Evolutionary conservation across 1,140 invertebrate species (phyloP).

Genomic region (Lutraria rhynchaena): DNA sequence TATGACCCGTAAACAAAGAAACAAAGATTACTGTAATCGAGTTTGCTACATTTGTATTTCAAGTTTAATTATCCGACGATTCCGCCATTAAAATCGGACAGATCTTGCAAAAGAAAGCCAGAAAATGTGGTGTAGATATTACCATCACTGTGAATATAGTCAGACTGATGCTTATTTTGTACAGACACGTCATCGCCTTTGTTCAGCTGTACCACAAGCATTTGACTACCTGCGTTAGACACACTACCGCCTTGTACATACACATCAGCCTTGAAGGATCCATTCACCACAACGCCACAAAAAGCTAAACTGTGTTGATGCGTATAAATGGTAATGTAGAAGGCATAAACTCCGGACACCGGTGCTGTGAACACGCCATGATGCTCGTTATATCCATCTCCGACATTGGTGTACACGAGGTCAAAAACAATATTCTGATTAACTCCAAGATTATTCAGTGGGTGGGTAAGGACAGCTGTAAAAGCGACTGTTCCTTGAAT

Average conservation of each 20-base stretch:
- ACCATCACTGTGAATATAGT: no score
- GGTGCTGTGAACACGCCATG: constrained; percentile 13
- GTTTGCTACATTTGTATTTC: no score
- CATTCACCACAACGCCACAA: neutral
- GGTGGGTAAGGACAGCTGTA: neutral
- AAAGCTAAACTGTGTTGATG: neutral
- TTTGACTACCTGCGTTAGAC: neutral
- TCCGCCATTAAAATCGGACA: no score
- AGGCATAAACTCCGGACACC: neutral
- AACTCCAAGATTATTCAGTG: neutral
- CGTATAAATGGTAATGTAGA: neutral
- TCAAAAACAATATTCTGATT: constrained; percentile 25
- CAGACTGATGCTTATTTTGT: neutral
- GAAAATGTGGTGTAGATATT: no score
- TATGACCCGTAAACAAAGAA: no score
- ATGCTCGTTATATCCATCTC: constrained; percentile 11
- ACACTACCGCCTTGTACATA: neutral
- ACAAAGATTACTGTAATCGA: no score
- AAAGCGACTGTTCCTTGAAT: constrained; percentile 5
- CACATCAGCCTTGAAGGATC: neutral
- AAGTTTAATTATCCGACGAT: no score
- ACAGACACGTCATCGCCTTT: constrained; percentile 5
- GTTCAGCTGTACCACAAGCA: neutral
- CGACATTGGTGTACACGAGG: constrained; percentile 15
- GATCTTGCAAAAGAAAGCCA: neutral